phyloP scores from a whole-genome alignment of 1,140 invertebrate genomes.

The Sycophaga agraensis region DNA sequence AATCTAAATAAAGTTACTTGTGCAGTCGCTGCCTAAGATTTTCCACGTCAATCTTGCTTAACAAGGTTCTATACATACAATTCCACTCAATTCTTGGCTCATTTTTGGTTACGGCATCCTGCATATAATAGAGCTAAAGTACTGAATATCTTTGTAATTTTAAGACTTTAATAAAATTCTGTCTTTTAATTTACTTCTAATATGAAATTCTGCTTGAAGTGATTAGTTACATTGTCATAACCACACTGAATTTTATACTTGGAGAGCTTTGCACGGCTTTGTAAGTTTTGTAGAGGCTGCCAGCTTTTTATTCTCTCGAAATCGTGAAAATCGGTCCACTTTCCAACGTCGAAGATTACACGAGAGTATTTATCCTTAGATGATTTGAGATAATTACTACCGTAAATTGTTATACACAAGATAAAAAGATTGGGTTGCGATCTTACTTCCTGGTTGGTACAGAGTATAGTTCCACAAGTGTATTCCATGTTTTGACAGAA shows the following conservation, averaged over 20 bases:
- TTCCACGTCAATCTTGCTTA: constrained; percentile 15
- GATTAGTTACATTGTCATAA: constrained; percentile 30
- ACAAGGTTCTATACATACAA: constrained; percentile 31
- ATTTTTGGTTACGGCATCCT: constrained; percentile 25
- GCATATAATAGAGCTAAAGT: no score
- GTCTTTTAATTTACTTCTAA: constrained; percentile 34
- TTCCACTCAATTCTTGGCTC: constrained; percentile 44
- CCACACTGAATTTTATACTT: constrained; percentile 39
- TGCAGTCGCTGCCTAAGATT: constrained; percentile 32
- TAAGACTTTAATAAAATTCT: no score
- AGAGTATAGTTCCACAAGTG: constrained; percentile 34
- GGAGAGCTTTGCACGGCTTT: constrained; percentile 38
- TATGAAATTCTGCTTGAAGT: constrained; percentile 28
- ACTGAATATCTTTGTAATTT: no score
- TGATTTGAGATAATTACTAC: neutral
- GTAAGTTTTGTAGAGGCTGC: constrained; percentile 32
- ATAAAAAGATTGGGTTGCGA: neutral
- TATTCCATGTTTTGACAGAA: constrained; percentile 34
- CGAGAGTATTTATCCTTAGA: constrained; percentile 29
- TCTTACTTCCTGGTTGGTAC: constrained; percentile 29
- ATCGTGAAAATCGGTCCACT: constrained; percentile 32
- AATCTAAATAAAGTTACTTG: constrained; percentile 30
- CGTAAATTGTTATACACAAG: no score
- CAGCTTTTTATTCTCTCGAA: constrained; percentile 38
- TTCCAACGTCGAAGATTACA: constrained; percentile 37